phyloP scores from a whole-genome alignment of 2,888 invertebrate genomes.

The Anticlea derivata region DNA sequence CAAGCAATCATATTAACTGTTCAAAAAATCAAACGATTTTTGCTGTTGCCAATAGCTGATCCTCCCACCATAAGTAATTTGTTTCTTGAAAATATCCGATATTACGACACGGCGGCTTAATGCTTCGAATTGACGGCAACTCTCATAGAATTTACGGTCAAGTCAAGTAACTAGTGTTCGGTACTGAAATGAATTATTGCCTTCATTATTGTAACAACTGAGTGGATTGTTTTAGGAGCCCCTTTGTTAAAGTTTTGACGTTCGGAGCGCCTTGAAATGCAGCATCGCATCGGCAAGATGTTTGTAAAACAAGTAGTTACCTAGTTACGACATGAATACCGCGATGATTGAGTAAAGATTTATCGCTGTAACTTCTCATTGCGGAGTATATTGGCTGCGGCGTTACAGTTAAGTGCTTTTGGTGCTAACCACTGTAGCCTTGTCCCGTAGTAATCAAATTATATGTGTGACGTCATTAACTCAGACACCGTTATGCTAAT shows the following conservation, averaged over 20 bases:
- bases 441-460: constrained; percentile 74
- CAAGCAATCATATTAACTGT: too few species aligned
- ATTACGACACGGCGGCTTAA: constrained; percentile 31
- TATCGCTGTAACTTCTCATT: constrained; percentile 5
- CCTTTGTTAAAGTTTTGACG: constrained; percentile 53
- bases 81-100: constrained; percentile 21
- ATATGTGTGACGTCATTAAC: constrained; percentile 68
- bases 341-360: constrained; percentile 7
- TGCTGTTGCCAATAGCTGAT: constrained; percentile 2
- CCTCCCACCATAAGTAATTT: constrained; percentile 16
- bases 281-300: constrained; percentile 42
- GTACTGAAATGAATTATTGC: constrained; percentile 45
- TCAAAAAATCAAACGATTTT: constrained; percentile 2
- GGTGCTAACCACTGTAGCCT: constrained; percentile 64
- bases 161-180: constrained; percentile 36
- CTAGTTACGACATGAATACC: constrained; percentile 42
- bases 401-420: constrained; percentile 33
- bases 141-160: constrained; percentile 37
- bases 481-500: constrained; percentile 65
- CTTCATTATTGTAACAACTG: constrained; percentile 48
- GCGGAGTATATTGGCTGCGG: constrained; percentile 10
- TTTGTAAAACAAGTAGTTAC: constrained; percentile 19
- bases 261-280: constrained; percentile 50
- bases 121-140: constrained; percentile 33
- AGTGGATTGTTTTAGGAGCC: constrained; percentile 48